Evolutionary conservation across 2,113 vertebrate species (phyloP), one percentile per base, ranked within the genome.

Genomic region (Athene cunicularia): DNA sequence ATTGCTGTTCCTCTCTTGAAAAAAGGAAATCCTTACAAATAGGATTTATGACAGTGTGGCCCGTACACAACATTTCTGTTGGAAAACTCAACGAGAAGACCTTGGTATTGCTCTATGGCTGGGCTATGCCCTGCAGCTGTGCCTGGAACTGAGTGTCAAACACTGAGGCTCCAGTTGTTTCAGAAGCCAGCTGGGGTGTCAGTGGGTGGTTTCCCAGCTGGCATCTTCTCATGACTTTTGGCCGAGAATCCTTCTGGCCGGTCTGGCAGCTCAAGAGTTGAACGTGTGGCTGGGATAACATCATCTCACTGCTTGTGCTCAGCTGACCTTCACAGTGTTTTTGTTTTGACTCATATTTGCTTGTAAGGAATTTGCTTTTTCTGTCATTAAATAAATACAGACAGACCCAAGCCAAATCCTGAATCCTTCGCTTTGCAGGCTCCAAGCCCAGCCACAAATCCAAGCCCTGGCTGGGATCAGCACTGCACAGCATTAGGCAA

Each of bases 341-440:
- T 83, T 96, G 58, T 97, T 97, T 97, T 97, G 94, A 97, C 91
- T 96, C 94, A 94, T 93, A 95, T 79, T 94, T 96, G 82, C 90
- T 95, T 68, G 52, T 30, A 80, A 86, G 85, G 94, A 94, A 94
- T 94, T 97, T 95, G 88, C 41, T 90, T 92, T 94, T 95, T 94
- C 83, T 95, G 72, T 96, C 90, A 59, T 80, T 84, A 55, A 85
- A 58, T 85, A 95, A 95, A 89, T 90, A 94, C 66, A 91, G 82
- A 45, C 43, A 67, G 27, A 96, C 14, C 23, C 55, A 75, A 81
- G 84, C 79, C 91, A 97, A 94, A 89, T 73, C 32, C 49, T 43
- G 72, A 91, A 67, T 93, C 39, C 45, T 60, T 50, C 1, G 1
- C 30, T 89, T 92, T 95, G 14, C 49, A 89, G 88, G 83, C 89